Evolutionary conservation across 2,113 vertebrate genomes (phyloP).

Genomic region (Melanotaenia duboulayi): DNA sequence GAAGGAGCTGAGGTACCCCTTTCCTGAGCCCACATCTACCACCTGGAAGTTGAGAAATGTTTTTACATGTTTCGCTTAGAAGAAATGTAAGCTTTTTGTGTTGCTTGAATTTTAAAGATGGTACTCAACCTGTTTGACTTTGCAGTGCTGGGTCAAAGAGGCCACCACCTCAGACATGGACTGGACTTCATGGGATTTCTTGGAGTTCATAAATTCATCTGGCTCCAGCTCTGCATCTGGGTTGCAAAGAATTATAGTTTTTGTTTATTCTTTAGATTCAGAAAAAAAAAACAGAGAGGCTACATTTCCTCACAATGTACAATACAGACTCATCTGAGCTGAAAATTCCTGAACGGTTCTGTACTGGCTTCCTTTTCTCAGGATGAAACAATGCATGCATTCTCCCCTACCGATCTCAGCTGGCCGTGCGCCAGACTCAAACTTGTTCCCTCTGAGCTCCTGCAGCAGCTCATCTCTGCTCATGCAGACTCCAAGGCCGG

Average conservation of each 20-base stretch:
- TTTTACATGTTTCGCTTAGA: neutral
- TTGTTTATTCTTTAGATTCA: neutral
- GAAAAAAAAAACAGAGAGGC: neutral
- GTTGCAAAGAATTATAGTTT: neutral
- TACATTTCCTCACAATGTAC: neutral
- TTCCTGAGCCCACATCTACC: slow-evolving; percentile 96
- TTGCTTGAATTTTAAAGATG: neutral
- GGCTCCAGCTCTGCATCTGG: slow-evolving; percentile 78
- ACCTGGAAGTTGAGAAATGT: slow-evolving; percentile 78
- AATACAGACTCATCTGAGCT: neutral
- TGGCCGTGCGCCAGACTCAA: slow-evolving; percentile 43
- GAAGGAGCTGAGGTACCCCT: slow-evolving; percentile 96
- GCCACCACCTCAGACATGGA: slow-evolving; percentile 91
- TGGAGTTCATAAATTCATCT: slow-evolving; percentile 94
- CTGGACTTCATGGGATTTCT: slow-evolving; percentile 97
- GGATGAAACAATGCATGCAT: neutral
- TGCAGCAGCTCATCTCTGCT: slow-evolving; percentile 84
- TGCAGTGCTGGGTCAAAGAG: slow-evolving; percentile 81
- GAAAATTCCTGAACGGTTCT: neutral
- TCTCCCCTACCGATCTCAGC: slow-evolving; percentile 59
- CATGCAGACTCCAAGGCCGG: slow-evolving; percentile 85
- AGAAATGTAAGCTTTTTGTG: neutral
- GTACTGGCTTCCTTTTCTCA: slow-evolving; percentile 23
- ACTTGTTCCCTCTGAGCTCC: slow-evolving; percentile 70
- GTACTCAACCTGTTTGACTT: slow-evolving; percentile 87